Conservation (phyloP, 2,888 invertebrate genomes). For the Drosophila antonietae region DNA sequence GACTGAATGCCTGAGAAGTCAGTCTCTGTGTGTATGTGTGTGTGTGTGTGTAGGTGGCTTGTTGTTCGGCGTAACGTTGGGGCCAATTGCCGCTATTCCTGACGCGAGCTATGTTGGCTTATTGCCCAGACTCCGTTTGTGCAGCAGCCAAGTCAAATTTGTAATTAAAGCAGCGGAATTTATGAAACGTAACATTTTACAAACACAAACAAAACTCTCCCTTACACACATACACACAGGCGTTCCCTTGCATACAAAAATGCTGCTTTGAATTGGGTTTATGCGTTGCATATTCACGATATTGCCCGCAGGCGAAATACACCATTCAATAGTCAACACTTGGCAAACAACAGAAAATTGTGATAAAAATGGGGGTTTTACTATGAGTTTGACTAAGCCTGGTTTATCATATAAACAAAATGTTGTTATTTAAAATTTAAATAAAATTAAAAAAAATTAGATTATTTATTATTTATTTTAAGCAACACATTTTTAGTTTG, state of each 20-base stretch:
- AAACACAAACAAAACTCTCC: conserved; percentile 18
- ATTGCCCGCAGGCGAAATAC: background rate
- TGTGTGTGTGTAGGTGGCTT: conserved; percentile 9
- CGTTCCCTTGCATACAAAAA: conserved; percentile 7
- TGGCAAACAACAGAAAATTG: too few relatives aligned
- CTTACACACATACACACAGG: conserved; percentile 6
- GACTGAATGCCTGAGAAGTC: conserved; percentile 70
- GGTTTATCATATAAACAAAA: too few relatives aligned
- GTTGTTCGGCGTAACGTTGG: conserved; percentile 6
- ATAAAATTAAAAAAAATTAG: too few relatives aligned
- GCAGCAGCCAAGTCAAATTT: conserved; percentile 72
- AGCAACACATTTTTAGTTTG: too few relatives aligned
- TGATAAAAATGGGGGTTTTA: too few relatives aligned
- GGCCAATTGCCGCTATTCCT: conserved; percentile 26
- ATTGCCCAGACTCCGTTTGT: conserved; percentile 42
- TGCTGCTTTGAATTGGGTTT: conserved; percentile 17
- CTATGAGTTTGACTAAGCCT: too few relatives aligned
- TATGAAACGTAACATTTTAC: conserved; percentile 77
- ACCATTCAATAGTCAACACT: background rate
- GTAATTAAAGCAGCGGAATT: conserved; percentile 79
- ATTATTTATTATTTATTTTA: too few relatives aligned
- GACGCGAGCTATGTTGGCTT: conserved; percentile 44
- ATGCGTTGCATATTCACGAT: conserved; percentile 30
- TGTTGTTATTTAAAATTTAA: too few relatives aligned
- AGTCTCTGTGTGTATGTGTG: conserved; percentile 14